Base-by-base conservation (phyloP, 2,888 invertebrate genomes). In the Parnassius orleans region DNA sequence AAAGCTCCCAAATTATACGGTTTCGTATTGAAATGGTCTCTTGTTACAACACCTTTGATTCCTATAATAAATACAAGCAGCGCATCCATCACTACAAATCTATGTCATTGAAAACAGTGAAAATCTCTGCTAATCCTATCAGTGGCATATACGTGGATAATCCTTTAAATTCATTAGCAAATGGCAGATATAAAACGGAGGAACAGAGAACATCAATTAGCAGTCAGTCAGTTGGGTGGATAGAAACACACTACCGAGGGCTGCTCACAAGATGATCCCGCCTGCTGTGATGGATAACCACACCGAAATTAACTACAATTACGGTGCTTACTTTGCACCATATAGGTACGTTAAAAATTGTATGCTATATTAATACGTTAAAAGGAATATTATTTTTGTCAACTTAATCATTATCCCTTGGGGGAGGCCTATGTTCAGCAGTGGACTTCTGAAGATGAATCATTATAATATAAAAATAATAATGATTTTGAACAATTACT, bases 211-310 rank as follows among this genome's bases (percentile, higher is more conserved):
- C 48, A 24, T 42, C 12, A 43, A 65, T 44, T 71, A 87, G 89
- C 90, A 90, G 90, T 90, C 88, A 90, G 90, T 90, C 89, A 82
- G 88, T 83, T 85, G 77, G 48, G 82, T 85, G 84, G 84, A 78
- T 77, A 78, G 67, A 64, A 67, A 76, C 81, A 70, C 83, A 80
- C 89, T 86, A 77, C 86, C 82, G 89, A 90, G 90, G 90, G 83
- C 90, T 90, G 90, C 90, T 90, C 90, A 83, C 77, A 69, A 63
- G 66, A 69, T 70, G 69, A 71, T 69, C 65, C 69, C 70, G 64
- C 66, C 72, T 65, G 58, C 58, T 70, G 77, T 70, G 53, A 90
- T 90, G 88, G 85, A 84, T 61, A 90, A 90, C 71, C 75, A 78
- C 54, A 85, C 90, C 60, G 82, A 83, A 64, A 73, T 70, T 57